Base-by-base conservation (phyloP, 2,797 vertebrate genomes). In the Melopsittacus undulatus region DNA sequence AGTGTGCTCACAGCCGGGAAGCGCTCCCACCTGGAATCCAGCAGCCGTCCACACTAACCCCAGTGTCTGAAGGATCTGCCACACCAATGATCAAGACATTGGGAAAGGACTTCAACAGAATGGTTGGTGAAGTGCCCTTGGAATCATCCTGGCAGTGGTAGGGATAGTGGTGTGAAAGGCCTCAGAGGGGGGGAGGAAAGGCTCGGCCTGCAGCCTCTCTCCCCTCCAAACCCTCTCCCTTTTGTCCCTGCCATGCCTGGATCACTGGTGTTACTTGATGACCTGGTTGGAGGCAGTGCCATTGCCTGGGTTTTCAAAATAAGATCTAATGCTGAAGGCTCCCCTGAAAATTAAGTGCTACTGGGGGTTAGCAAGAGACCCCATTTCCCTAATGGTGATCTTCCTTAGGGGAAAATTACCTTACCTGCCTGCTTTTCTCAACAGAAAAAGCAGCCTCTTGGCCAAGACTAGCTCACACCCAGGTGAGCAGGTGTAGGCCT, bases 1-100 rank as follows among this genome's bases (percentile, higher is more conserved):
- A 95, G 87, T 1, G 85, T 97, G 13, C 97, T 98, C 30, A 79
- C 97, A 0, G 27, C 98, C 0, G 98, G 98, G 30, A 99, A 99
- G 79, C 98, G 99, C 46, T 98, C 98, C 13, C 98, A 99, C 90
- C 94, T 99, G 95, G 99, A 99, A 96, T 99, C 99, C 83, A 99
- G 99, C 91, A 99, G 98, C 93, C 98, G 99, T 5, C 99, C 99
- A 1, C 99, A 99, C 97, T 99, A 97, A 98, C 95, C 51, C 8
- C 11, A 1, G 13, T 2, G 0, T 3, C 43, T 8, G 20, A 4
- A 11, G 57, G 51, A 7, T n/a, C 38, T 40, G 74, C 70, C 77
- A 68, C 42, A 7, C 76, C 78, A 9, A 32, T 48, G 2, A 57
- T 10, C 69, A 66, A 79, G 85, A 74, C 87, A 61, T 49, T 9